Percentiles rank a stretch among this genome's conserved stretches.
Conservation (phyloP, 2,113 vertebrate species). For the Gallinago paraguaiae region DNA sequence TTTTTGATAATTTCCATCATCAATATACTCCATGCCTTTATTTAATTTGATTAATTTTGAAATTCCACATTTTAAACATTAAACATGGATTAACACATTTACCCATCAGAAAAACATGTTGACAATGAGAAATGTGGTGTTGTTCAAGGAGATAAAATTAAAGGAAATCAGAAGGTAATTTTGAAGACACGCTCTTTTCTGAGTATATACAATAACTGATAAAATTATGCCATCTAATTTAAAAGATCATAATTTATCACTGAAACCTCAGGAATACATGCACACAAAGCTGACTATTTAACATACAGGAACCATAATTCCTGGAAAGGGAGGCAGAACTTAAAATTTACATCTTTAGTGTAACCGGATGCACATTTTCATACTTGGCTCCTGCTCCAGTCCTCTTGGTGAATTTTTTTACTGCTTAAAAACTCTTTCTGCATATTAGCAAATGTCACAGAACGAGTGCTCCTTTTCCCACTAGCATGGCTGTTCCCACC, state of each 20-base stretch:
- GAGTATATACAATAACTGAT: background rate
- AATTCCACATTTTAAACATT: background rate
- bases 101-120: background rate
- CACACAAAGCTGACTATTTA: background rate
- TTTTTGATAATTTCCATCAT: background rate
- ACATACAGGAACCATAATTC: background rate
- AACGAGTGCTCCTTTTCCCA: background rate
- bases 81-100: background rate
- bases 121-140: background rate
- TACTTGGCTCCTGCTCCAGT: background rate
- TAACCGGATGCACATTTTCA: background rate
- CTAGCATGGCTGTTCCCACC: background rate
- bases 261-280: background rate
- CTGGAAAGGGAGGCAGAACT: background rate
- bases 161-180: background rate
- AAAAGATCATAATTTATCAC: background rate
- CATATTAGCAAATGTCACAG: background rate
- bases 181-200: background rate
- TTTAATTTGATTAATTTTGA: background rate
- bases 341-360: background rate
- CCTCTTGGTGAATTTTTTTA: background rate
- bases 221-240: background rate
- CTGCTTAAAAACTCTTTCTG: background rate
- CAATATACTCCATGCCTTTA: background rate
- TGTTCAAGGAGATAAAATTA: background rate